phyloP scores from a whole-genome alignment of 2,888 invertebrate genomes.

The Serrognathus titanus region DNA sequence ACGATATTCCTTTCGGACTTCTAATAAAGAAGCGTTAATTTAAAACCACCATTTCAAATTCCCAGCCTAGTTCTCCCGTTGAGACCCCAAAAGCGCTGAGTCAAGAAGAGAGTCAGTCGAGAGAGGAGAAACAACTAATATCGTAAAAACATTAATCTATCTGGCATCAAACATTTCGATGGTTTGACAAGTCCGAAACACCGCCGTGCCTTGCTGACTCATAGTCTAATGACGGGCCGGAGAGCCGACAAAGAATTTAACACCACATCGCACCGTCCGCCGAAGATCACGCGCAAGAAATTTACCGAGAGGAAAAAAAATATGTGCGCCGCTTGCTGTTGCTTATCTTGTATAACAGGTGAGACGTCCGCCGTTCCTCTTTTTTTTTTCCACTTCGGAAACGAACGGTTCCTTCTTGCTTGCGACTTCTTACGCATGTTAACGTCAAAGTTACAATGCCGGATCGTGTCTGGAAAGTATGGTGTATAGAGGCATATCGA shows the following conservation, averaged over 20 bases:
- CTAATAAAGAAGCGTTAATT: constrained; percentile 30
- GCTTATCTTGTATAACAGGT: neutral
- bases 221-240: constrained; percentile 41
- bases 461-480: constrained; percentile 1
- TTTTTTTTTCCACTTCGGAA: neutral
- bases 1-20: neutral
- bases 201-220: constrained; percentile 34
- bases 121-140: constrained; percentile 40
- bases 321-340: neutral
- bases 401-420: neutral
- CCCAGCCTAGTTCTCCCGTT: constrained; percentile 24
- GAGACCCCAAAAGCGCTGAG: constrained; percentile 32
- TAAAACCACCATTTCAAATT: constrained; percentile 36
- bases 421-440: constrained; percentile 1
- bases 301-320: constrained; percentile 8
- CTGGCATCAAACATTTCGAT: constrained; percentile 47
- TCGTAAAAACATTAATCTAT: constrained; percentile 49
- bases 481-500: neutral
- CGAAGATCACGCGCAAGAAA: constrained; percentile 19
- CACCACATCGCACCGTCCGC: constrained; percentile 29
- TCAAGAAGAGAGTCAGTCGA: constrained; percentile 25
- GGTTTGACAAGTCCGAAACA: constrained; percentile 39
- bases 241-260: constrained; percentile 39
- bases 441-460: neutral
- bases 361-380: neutral